A percentile compares a stretch with the other conserved stretches of the same genome.
phyloP scores from a whole-genome alignment of 1,140 invertebrate species.

The Galendromus occidentalis region DNA sequence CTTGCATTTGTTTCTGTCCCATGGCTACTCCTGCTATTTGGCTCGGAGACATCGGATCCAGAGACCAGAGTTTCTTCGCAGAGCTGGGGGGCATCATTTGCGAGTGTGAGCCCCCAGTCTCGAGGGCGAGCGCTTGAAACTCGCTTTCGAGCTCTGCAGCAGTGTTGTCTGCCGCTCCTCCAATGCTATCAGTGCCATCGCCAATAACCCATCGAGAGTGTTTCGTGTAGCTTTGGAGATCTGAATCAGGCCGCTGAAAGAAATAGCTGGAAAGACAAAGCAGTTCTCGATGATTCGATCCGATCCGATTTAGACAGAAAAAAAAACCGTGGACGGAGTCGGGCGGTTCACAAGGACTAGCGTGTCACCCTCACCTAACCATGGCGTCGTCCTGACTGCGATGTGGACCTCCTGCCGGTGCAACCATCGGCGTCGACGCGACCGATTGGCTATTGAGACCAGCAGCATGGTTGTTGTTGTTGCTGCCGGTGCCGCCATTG shows the following conservation, averaged over 20 bases:
- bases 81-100: slow-evolving; percentile 8
- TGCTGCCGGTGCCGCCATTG: not conserved
- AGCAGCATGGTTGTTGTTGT: not conserved
- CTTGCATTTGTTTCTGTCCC: slow-evolving; percentile 75
- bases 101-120: slow-evolving; percentile 16
- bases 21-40: slow-evolving; percentile 16
- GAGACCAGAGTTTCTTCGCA: slow-evolving; percentile 10
- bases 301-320: too few species aligned
- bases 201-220: slow-evolving; percentile 50
- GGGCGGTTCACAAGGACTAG: not conserved
- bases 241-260: slow-evolving; percentile 53
- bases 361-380: slow-evolving; percentile 34
- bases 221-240: slow-evolving; percentile 42
- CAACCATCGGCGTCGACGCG: not conserved
- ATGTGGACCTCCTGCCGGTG: slow-evolving; percentile 18
- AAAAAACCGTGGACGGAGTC: not conserved
- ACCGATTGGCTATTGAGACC: not conserved
- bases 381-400: slow-evolving; percentile 53
- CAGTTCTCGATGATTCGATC: too few species aligned
- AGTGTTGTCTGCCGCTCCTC: slow-evolving; percentile 20
- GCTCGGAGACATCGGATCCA: slow-evolving; percentile 17
- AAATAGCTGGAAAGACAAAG: slow-evolving; percentile 39
- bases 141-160: slow-evolving; percentile 28
- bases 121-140: slow-evolving; percentile 26
- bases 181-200: slow-evolving; percentile 43